Evolutionary conservation across 2,797 vertebrate species (phyloP), one percentile per base, ranked within the genome.

Genomic region (Artibeus jamaicensis): DNA sequence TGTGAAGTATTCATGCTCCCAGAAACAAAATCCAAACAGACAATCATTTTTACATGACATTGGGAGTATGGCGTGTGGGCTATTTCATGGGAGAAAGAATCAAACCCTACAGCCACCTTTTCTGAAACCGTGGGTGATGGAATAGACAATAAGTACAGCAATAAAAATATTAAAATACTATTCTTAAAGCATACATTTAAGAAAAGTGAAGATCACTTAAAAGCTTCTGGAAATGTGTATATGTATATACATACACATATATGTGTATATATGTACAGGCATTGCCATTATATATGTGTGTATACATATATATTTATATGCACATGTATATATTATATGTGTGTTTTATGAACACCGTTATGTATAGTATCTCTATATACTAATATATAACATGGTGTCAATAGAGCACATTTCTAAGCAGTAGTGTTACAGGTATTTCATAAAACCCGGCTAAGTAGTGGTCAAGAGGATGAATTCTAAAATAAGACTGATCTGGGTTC

Each of bases 1-100:
- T 93, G 73, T 37, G 65, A 93, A 67, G 95, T 84, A 93, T 93
- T 93, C 93, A 92, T 97, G 84, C 71, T 84, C 65, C 83, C 74
- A 95, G 92, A 85, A 94, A 85, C 42, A 73, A 85, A 96, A 92
- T 87, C 37, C 53, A 81, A 94, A 77, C 3, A 73, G 87, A 84
- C 14, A 93, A 0, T 92, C 9, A 55, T 71, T 94, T 95, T 93
- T 81, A 73, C 67, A 53, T 81, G 84, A 88, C 44, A 73, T 1
- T 85, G 24, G 26, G 76, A 62, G n/a, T 81, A 8, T 42, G n/a
- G 57, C 42, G 67, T 68, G 48, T 88, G 29, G 59, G 7, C 44
- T 73, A 57, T 70, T 94, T 96, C 42, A 81, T 48, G 77, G 44
- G 76, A 87, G 53, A 73, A 94, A 87, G 50, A 89, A 84, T 83